Evolutionary conservation across 2,888 invertebrate species (phyloP), one percentile per base, ranked within the genome.

Genomic region (Rhyacophila evoluta): DNA sequence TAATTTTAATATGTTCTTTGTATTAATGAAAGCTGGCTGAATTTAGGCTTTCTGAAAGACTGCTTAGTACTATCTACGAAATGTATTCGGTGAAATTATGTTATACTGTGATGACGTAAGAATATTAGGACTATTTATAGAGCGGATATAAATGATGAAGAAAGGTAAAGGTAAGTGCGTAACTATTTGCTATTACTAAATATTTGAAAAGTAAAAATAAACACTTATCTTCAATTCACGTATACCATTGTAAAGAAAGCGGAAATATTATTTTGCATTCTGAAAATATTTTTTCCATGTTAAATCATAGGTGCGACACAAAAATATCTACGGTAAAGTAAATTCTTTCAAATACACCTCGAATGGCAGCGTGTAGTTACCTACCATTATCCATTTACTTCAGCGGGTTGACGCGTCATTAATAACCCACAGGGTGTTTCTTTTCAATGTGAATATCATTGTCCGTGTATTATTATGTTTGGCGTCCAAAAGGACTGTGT

Each of bases 351-450:
- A 55, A 55, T 55, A 55, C 55, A 55, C 55, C 15, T 19, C 19
- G 19, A 19, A 55, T 55, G 10, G 55, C 19, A 55, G 55, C 19
- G 2, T 6, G 55, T 5, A 19, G 19, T 19, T 19, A 19, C 6
- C 55, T 19, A 8, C 55, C 55, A 55, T 55, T 55, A 55, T 55
- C 55, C 55, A 55, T 55, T 55, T 55, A 55, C 55, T 19, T 55
- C 55, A 55, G 55, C 27, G 25, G 67, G 72, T 4, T 77, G 77
- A 77, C 77, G 38, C 68, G 72, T 68, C 77, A 77, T 77, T 77
- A 67, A 77, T 77, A 67, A 77, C 39, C 70, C n/a, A 37, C 39
- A 33, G 29, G 28, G 41, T 41, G 38, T 71, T 41, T 76, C 76
- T 28, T 72, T 76, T 76, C 72, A 72, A 11, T 11, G 72, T 29